A percentile compares a stretch with the other conserved stretches of the same genome.
phyloP scores from a whole-genome alignment of 2,888 invertebrate species.

The Sphaeridia pumilis region DNA sequence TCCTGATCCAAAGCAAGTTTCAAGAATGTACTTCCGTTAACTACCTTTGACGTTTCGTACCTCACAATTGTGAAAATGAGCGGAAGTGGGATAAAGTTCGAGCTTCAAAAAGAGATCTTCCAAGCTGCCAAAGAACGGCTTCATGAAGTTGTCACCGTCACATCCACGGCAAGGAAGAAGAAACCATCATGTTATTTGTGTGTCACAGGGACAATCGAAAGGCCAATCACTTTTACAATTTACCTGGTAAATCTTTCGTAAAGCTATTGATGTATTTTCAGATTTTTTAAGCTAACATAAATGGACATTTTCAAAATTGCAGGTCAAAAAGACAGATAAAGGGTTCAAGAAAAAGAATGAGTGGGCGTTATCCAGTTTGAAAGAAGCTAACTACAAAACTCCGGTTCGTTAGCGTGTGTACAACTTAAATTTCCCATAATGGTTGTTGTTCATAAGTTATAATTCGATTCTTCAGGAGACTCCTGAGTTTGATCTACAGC shows the following conservation, averaged over 20 bases:
- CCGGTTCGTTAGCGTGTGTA: conserved; percentile 40
- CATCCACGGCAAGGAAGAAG: conserved; percentile 28
- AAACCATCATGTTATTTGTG: conserved; percentile 72
- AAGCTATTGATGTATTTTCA: not conserved
- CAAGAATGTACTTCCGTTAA: no score
- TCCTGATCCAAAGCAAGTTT: no score
- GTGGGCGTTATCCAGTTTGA: conserved; percentile 66
- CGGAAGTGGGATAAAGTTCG: conserved; percentile 36
- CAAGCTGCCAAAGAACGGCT: conserved; percentile 34
- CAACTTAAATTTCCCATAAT: conserved; percentile 14
- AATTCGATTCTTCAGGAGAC: conserved; percentile 45
- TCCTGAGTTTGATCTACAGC: conserved; percentile 67
- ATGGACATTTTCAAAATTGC: no score
- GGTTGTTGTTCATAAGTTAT: no score
- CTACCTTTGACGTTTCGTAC: no score
- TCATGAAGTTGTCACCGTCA: conserved; percentile 33
- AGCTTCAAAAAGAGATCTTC: conserved; percentile 35
- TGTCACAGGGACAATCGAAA: conserved; percentile 57
- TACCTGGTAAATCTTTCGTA: conserved; percentile 47
- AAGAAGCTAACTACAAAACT: conserved; percentile 65
- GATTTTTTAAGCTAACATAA: no score
- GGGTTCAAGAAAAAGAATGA: conserved; percentile 64
- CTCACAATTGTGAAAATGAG: no score
- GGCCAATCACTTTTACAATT: conserved; percentile 57
- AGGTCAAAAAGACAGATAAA: conserved; percentile 66